phyloP scores from a whole-genome alignment of 1,140 invertebrate genomes.

The Carcinoscorpius rotundicauda region DNA sequence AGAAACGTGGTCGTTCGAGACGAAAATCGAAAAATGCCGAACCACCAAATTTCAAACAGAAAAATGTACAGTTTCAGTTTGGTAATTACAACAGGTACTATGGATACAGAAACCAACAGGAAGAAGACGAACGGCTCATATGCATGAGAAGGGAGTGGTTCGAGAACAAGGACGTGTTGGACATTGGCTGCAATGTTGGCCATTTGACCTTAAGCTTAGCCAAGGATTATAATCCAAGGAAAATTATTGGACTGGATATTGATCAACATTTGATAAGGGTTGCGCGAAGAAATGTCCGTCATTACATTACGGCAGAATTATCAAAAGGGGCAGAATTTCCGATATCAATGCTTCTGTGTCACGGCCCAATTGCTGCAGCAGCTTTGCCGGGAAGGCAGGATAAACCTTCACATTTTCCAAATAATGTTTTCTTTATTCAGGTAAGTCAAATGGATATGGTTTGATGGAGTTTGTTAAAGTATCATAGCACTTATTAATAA shows the following conservation, averaged over 20 bases:
- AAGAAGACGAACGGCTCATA: constrained; percentile 62
- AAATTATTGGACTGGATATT: constrained; percentile 89
- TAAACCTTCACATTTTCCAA: constrained; percentile 49
- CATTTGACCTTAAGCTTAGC: constrained; percentile 74
- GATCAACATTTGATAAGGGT: constrained; percentile 72
- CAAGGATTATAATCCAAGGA: constrained; percentile 64
- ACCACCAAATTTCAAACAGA: constrained; percentile 3
- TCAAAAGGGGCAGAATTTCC: constrained; percentile 29
- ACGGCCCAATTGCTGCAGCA: constrained; percentile 33
- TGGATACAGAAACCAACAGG: constrained; percentile 75
- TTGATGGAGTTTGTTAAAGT: no score
- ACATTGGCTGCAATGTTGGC: constrained; percentile 96
- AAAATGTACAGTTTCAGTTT: constrained; percentile 56
- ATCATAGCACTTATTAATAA: no score
- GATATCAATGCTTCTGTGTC: constrained; percentile 32
- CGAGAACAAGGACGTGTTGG: constrained; percentile 76
- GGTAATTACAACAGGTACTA: constrained; percentile 97
- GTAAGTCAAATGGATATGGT: constrained; percentile 38
- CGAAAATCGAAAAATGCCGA: not conserved
- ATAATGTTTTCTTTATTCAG: constrained; percentile 76
- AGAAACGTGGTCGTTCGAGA: no score
- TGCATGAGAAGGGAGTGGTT: constrained; percentile 77
- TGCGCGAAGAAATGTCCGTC: constrained; percentile 64
- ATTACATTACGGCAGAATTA: constrained; percentile 48
- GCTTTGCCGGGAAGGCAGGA: constrained; percentile 14